Base-by-base conservation (phyloP, 2,113 vertebrate species). In the Psophia crepitans region DNA sequence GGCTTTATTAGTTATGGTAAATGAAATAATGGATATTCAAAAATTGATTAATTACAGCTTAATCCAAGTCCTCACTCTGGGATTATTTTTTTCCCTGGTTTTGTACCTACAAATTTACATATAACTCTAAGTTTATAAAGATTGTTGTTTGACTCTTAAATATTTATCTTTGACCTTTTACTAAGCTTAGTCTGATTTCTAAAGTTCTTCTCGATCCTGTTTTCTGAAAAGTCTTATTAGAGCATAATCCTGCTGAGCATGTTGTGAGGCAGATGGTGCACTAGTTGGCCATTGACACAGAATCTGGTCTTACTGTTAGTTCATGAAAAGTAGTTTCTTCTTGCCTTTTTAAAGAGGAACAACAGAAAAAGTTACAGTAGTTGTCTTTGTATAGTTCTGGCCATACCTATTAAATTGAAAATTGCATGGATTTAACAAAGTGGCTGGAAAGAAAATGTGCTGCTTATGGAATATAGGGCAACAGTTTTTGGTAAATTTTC, bases 151-250 rank as follows among this genome's bases (percentile, higher is more conserved):
- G 90, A 89, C 43, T 89, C 61, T 39, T 91, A 89, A 89, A 39
- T 84, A 82, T 91, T 69, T 94, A 30, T 90, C 71, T 91, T 87
- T 95, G 91, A 96, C 92, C 92, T 96, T 93, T 96, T 84, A 56
- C 43, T 98, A 87, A 96, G 94, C 83, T 89, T 93, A 84, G 61
- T 63, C 66, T 90, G 44, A 91, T 96, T 80, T 93, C 87, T 97
- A 21, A 97, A 96, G 87, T 96, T 97, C 66, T 84, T 97, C 93
- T 95, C 96, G 80, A 94, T 97, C 89, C 65, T n/a, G 85, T 97
- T 97, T 98, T 89, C 75, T 95, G 78, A 93, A 95, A 96, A 96
- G 87, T 97, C 80, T 95, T 97, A 88, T 93, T 95, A 90, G 77
- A 81, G 49, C 15, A 22, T 97, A 97, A 96, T 97, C 95, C 87